Conservation (phyloP, 2,888 invertebrate species). For the Heliconius erato region DNA sequence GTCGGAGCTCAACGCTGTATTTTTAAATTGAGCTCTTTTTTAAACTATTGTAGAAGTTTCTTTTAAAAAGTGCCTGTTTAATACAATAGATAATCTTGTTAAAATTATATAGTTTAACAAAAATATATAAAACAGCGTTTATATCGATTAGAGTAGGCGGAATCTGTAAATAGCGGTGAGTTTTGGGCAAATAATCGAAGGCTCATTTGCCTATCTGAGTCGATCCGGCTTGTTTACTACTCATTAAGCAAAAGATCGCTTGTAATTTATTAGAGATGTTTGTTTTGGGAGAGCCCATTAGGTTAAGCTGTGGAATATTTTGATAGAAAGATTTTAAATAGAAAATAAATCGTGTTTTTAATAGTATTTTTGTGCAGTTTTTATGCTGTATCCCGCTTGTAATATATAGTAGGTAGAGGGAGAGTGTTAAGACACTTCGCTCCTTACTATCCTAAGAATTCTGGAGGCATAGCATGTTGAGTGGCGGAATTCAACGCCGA, state of each 20-base stretch:
- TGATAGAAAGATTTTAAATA: background rate
- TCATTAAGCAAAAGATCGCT: conserved; percentile 74
- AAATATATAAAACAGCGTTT: conserved; percentile 58
- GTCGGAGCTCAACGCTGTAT: too few species aligned
- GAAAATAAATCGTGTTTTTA: background rate
- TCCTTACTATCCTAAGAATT: too few species aligned
- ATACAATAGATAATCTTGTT: background rate
- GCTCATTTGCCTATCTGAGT: conserved; percentile 70
- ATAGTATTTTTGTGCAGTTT: background rate
- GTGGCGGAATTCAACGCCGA: too few species aligned
- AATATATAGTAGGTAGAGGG: too few species aligned
- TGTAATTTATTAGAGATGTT: conserved; percentile 48
- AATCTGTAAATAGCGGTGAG: conserved; percentile 67
- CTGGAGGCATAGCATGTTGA: too few species aligned
- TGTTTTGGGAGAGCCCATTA: conserved; percentile 39
- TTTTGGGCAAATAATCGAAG: conserved; percentile 76
- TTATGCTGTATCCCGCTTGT: too few species aligned
- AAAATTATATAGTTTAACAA: background rate
- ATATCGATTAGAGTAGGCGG: conserved; percentile 79
- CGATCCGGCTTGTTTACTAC: conserved; percentile 72
- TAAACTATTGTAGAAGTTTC: background rate
- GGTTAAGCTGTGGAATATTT: background rate
- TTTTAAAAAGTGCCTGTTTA: background rate
- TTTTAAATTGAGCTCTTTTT: background rate
- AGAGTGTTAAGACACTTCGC: too few species aligned